These are phyloP conservation scores for Pseudolycoriella hygida DNA, from an alignment of 2,888 invertebrate species.

Conservation along the genomic window DNA sequence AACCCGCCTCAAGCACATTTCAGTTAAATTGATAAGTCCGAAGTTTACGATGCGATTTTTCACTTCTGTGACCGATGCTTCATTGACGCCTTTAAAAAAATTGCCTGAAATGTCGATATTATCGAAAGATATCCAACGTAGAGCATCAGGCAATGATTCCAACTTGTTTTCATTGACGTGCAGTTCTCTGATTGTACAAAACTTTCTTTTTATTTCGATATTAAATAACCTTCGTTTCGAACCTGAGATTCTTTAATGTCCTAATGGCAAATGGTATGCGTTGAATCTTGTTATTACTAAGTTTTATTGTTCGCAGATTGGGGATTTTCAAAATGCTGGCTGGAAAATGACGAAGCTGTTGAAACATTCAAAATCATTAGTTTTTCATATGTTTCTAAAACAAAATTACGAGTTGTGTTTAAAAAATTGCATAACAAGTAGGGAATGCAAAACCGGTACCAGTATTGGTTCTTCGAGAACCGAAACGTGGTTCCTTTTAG, in stretches of 20 bases:
- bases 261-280: slow-evolving; percentile 42
- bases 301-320: slow-evolving; percentile 40
- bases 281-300: slow-evolving; percentile 41
- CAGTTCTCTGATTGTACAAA: neutral
- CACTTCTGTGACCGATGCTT: too few species aligned
- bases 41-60: too few species aligned
- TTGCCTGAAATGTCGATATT: neutral
- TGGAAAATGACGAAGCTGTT: slow-evolving; percentile 33
- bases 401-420: too few species aligned
- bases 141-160: neutral
- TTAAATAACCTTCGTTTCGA: too few species aligned
- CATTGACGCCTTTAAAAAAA: neutral
- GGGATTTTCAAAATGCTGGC: slow-evolving; percentile 42
- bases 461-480: too few species aligned
- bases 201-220: too few species aligned
- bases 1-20: too few species aligned
- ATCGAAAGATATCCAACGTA: neutral
- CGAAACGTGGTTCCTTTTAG: too few species aligned
- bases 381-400: too few species aligned
- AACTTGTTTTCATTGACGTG: neutral
- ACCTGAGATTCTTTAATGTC: neutral
- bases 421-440: too few species aligned
- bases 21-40: too few species aligned
- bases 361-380: slow-evolving; percentile 5
- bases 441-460: too few species aligned